These are phyloP conservation scores for Nomada ferruginata DNA, from an alignment of 2,888 invertebrate genomes.

Conservation along the genomic window DNA sequence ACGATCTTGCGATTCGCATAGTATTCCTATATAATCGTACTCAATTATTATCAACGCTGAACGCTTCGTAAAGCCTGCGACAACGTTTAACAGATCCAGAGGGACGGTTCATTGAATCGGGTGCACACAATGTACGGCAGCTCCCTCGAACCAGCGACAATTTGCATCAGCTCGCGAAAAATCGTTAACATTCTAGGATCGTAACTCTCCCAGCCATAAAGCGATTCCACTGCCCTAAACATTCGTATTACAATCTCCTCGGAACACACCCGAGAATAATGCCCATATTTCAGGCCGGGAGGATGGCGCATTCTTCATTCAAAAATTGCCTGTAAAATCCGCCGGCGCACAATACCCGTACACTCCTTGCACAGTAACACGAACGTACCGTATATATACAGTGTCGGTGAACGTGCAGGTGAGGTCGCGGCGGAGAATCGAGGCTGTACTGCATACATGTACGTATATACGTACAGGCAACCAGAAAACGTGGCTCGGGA, in stretches of 20 bases:
- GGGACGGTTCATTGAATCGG: too few relatives aligned
- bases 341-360: slow-evolving; percentile 21
- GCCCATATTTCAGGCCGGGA: slow-evolving; percentile 5
- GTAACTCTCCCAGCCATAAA: slow-evolving; percentile 24
- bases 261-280: slow-evolving; percentile 15
- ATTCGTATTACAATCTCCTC: slow-evolving; percentile 26
- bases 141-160: neutral
- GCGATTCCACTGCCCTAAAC: slow-evolving; percentile 11
- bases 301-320: slow-evolving; percentile 27
- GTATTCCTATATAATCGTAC: too few relatives aligned
- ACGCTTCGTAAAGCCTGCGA: too few relatives aligned
- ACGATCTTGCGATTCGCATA: neutral
- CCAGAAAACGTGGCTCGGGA: slow-evolving; percentile 63
- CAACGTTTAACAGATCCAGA: too few relatives aligned
- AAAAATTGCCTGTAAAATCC: slow-evolving; percentile 32
- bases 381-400: neutral
- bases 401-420: slow-evolving; percentile 13
- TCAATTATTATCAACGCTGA: too few relatives aligned
- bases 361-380: neutral
- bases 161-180: slow-evolving; percentile 1
- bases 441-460: slow-evolving; percentile 17
- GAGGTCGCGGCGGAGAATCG: slow-evolving; percentile 38
- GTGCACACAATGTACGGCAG: too few relatives aligned
- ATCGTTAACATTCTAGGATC: slow-evolving; percentile 4
- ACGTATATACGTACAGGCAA: neutral